Base-by-base conservation (phyloP, 2,797 vertebrate species). In the Heliangelus exortis region DNA sequence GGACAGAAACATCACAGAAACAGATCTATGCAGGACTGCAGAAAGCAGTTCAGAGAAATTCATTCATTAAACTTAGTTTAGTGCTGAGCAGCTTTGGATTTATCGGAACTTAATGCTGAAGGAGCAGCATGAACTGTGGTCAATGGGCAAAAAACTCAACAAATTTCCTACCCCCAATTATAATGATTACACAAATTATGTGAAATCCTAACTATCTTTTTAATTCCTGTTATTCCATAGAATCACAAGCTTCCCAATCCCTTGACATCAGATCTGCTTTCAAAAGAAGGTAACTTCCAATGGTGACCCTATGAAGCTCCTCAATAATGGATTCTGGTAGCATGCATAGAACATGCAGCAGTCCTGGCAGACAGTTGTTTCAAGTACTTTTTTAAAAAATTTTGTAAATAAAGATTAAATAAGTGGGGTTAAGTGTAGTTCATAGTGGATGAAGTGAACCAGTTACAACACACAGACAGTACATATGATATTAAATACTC, bases 191-290 rank as follows among this genome's bases (percentile, higher is more conserved):
- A 45, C 18, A 39, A 54, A 62, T 18, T 2, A 61, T 3, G 36
- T 51, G 29, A 31, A 19, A 54, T 85, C 88, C 9, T 53, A 79
- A 21, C 55, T 80, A 48, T 9, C 43, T n/a, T 93, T 78, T 93
- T 96, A 89, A 89, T 94, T 80, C 84, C 54, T 79, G 34, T 82
- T 91, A 63, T 96, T 97, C 89, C 81, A 47, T 76, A 98, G 98
- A 98, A 95, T 95, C 97, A 7, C 97, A 98, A 97, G 97, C 97
- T 87, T 97, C 98, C 94, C 98, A 98, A 94, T 98, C 92, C 96
- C 97, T 99, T 97, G 99, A 99, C 97, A 99, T 99, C 98, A 98
- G 99, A 96, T 99, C 99, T 95, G 99, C 99, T 97, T 99, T 99
- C 98, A 99, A 99, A 98, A 99, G 99, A 98, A 99, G 99, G 99